These are phyloP conservation scores for Lochmaea capreae DNA, from an alignment of 2,888 invertebrate genomes.

Conservation along the genomic window DNA sequence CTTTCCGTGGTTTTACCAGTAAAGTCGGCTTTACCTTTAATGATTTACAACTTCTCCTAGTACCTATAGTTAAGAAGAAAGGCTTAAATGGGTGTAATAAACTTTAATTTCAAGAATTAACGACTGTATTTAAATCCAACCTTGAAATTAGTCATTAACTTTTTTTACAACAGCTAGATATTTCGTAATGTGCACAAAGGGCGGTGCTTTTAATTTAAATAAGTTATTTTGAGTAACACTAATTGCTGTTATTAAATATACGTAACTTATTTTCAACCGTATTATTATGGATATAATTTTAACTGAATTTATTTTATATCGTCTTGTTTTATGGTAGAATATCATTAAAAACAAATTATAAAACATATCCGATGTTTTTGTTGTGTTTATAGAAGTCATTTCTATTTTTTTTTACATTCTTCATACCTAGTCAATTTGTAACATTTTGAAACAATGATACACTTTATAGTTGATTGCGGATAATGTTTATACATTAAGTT, in stretches of 20 bases:
- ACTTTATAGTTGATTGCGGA: no score
- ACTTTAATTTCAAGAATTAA: slow-evolving; percentile 60
- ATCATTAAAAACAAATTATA: slow-evolving; percentile 11
- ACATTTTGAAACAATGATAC: no score
- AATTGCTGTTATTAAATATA: slow-evolving; percentile 33
- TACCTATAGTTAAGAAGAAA: slow-evolving; percentile 54
- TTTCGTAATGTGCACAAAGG: slow-evolving; percentile 34
- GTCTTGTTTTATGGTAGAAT: not conserved
- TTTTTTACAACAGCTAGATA: slow-evolving; percentile 53
- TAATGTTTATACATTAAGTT: no score
- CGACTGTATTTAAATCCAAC: slow-evolving; percentile 61
- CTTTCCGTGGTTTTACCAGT: slow-evolving; percentile 32
- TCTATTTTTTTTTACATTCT: no score
- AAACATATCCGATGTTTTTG: not conserved
- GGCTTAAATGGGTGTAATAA: slow-evolving; percentile 61
- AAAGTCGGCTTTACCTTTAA: slow-evolving; percentile 39
- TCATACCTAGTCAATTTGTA: no score
- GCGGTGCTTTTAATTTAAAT: slow-evolving; percentile 39
- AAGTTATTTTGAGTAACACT: slow-evolving; percentile 30
- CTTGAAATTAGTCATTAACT: slow-evolving; percentile 64
- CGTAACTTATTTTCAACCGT: not conserved
- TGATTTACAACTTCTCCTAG: slow-evolving; percentile 41
- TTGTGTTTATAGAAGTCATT: not conserved
- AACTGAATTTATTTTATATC: slow-evolving; percentile 15
- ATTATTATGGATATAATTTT: slow-evolving; percentile 13